A percentile compares a stretch with the other conserved stretches of the same genome.
Conservation (phyloP, 1,140 invertebrate genomes). For the Ips typographus region DNA sequence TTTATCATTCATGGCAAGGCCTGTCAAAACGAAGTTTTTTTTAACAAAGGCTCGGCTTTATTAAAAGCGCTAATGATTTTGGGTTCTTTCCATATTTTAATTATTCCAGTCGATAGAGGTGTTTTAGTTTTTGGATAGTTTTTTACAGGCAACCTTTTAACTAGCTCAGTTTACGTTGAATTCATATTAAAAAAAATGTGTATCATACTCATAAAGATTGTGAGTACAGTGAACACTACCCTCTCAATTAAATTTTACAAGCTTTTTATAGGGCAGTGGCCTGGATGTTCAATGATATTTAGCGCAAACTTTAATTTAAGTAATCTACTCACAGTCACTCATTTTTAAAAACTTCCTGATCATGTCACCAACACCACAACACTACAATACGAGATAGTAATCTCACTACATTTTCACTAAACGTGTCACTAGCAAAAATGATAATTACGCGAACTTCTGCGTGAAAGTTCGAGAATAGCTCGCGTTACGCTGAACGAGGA, state of each 20-base stretch:
- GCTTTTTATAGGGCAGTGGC: too few species aligned
- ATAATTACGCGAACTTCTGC: constrained; percentile 1
- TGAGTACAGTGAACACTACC: too few species aligned
- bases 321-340: not conserved
- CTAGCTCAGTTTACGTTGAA: too few species aligned
- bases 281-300: too few species aligned
- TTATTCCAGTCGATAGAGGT: not conserved
- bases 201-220: too few species aligned
- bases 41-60: constrained; percentile 3
- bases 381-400: not conserved
- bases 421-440: not conserved
- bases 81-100: not conserved
- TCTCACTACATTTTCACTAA: constrained; percentile 4
- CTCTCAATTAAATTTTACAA: too few species aligned
- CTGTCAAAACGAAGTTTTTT: constrained; percentile 18
- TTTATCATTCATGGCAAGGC: constrained; percentile 19
- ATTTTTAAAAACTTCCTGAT: constrained; percentile 6
- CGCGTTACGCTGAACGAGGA: not conserved
- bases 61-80: constrained; percentile 13
- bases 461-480: not conserved
- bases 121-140: not conserved
- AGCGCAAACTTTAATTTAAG: too few species aligned
- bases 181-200: too few species aligned
- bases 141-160: too few species aligned
- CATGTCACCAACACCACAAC: constrained; percentile 5